Evolutionary conservation across 1,140 invertebrate species (phyloP), one percentile per base, ranked within the genome.

Genomic region (Achroia grisella): DNA sequence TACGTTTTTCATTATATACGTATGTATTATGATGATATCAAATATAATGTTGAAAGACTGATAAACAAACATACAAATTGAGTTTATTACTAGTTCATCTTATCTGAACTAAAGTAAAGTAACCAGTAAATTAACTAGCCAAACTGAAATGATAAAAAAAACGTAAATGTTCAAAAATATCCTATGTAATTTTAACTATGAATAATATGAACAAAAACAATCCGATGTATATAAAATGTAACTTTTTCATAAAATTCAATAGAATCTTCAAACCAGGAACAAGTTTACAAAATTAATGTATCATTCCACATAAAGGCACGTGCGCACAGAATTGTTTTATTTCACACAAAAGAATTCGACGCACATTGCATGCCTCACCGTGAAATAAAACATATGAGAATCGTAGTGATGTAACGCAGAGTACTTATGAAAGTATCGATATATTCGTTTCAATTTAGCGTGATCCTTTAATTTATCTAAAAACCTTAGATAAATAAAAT

Each of bases 81-180:
- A 43, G 10, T 12, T 31, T 30, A 44, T 42, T 44, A 56, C 43
- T 56, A 62, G 61, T 58, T 41, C 62, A 61, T 64, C 56, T 56
- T 61, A 63, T 72, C 56, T 44, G 45, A 50, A 46, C 29, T 27
- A 32, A 28, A 33, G 39, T 50, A 71, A 75, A 75, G 68, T 66
- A 66, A 74, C 74, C 64, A 57, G 52, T 63, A 54, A 73, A 66
- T n/a, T n/a, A n/a, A n/a, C n/a, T n/a, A n/a, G n/a, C n/a, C n/a
- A n/a, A n/a, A n/a, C n/a, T n/a, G n/a, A n/a, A n/a, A n/a, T n/a
- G n/a, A n/a, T n/a, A n/a, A n/a, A n/a, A n/a, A n/a, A n/a, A n/a
- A n/a, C n/a, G n/a, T n/a, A n/a, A n/a, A n/a, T n/a, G n/a, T n/a
- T n/a, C n/a, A n/a, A n/a, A n/a, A n/a, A n/a, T n/a, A n/a, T n/a